Base-by-base conservation (phyloP, 1,140 invertebrate genomes). In the Anagrus nilaparvatae region DNA sequence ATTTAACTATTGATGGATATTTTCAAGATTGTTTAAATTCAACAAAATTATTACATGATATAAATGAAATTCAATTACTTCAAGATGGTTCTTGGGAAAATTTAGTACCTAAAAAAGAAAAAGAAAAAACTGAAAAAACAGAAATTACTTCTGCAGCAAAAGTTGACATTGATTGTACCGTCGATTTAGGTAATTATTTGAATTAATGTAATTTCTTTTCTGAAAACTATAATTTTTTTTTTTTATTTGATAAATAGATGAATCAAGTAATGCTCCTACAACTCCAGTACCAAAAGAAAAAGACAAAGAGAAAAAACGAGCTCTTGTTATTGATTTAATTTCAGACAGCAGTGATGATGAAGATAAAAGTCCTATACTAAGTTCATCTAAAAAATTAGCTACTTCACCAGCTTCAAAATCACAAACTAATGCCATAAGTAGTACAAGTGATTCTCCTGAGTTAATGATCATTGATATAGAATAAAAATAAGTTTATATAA, bases 41-140 rank as follows among this genome's bases (percentile, higher is more conserved):
- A 0, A 46, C 73, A 8, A 69, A 76, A 42, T 60, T 85, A 14
- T 65, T 77, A 23, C 65, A 66, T 28, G 85, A 85, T 41, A 78
- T 77, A 42, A 82, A 79, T 52, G 89, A 95, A 63, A 88, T 93
- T 49, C 85, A 91, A 51, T 73, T 95, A 35, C 74, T 85, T 49
- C 84, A 87, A 60, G 88, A 94, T 69, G 89, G 90, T 23, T 82
- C 75, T n/a, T 95, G 89, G 89, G 84, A 82, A 28, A 79, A 83
- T 47, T 73, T 85, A 28, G 71, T 69, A 0, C 29, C 66, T 12
- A 75, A 76, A 21, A 78, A 80, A 53, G 74, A 78, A 49, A 73
- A 65, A 40, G 61, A 67, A 5, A 66, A 61, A 21, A 13, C 30
- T 34, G 46, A 49, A 2, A 60, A 61, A 39, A 52, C 40, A 3